Evolutionary conservation across 2,797 vertebrate genomes (phyloP).

Genomic region (Cyprinodon diabolis): DNA sequence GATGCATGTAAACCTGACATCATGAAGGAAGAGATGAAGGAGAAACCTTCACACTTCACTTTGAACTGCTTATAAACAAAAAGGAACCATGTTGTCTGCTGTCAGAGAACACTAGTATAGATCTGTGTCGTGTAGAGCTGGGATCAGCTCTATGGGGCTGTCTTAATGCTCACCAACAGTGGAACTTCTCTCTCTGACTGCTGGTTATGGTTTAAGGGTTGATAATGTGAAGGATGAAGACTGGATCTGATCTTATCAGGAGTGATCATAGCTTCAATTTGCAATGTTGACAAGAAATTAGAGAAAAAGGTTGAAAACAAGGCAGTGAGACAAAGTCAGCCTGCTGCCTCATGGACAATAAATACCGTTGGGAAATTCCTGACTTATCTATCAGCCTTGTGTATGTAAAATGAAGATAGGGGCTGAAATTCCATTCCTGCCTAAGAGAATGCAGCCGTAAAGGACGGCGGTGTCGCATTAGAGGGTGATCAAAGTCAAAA

Average conservation of each 20-base stretch:
- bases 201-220: slow-evolving; percentile 21
- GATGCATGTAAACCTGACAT: not conserved
- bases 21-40: not conserved
- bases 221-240: slow-evolving; percentile 54
- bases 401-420: slow-evolving; percentile 63
- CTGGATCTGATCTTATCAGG: slow-evolving; percentile 45
- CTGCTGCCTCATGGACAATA: slow-evolving; percentile 52
- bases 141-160: not conserved
- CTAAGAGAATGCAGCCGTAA: slow-evolving; percentile 47
- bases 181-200: slow-evolving; percentile 29
- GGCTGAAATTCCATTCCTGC: slow-evolving; percentile 49
- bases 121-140: not conserved
- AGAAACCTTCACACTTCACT: not conserved
- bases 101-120: not conserved
- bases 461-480: slow-evolving; percentile 43
- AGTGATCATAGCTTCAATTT: slow-evolving; percentile 58
- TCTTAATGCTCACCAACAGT: not conserved
- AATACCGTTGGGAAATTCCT: slow-evolving; percentile 68
- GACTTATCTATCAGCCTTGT: slow-evolving; percentile 66
- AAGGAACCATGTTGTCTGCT: not conserved
- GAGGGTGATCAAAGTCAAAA: slow-evolving; percentile 54
- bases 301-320: slow-evolving; percentile 28
- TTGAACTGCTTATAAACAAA: not conserved
- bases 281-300: slow-evolving; percentile 60
- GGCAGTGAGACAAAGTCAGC: slow-evolving; percentile 9